phyloP scores from a whole-genome alignment of 2,113 vertebrate genomes.

The Cygnus atratus region DNA sequence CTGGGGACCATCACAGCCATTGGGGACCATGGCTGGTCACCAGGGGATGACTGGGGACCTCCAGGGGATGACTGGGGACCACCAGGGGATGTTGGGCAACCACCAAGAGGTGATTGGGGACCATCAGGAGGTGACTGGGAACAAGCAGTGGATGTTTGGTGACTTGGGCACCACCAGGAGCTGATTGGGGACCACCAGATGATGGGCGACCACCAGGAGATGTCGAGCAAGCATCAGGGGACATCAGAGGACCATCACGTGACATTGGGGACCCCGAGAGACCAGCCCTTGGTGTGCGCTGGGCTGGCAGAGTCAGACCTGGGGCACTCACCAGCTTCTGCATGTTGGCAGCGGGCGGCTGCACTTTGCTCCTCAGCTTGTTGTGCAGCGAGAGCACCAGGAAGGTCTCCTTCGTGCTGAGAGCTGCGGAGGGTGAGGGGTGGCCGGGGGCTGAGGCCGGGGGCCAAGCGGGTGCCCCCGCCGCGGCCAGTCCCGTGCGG shows the following conservation, averaged over 20 bases:
- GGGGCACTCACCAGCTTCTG: conserved; percentile 56
- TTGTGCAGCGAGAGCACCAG: conserved; percentile 54
- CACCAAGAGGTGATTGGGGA: not conserved
- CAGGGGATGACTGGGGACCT: not conserved
- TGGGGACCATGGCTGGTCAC: not conserved
- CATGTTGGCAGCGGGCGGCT: conserved; percentile 44
- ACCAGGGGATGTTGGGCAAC: not conserved
- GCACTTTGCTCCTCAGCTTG: conserved; percentile 49
- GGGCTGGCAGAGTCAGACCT: not conserved
- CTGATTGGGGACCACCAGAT: not conserved
- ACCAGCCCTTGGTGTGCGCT: not conserved
- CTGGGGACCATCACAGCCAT: not conserved
- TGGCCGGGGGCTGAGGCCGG: not conserved
- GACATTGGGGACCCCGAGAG: too few species aligned
- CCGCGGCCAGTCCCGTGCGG: rapidly evolving
- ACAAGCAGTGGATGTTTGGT: not conserved
- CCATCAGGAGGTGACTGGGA: not conserved
- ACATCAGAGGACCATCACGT: rapidly evolving
- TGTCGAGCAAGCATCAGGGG: not conserved
- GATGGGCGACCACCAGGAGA: not conserved
- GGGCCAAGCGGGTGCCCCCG: not conserved
- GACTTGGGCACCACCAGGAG: not conserved
- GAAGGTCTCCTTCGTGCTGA: conserved; percentile 48
- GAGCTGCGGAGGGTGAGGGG: not conserved
- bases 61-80: not conserved